These are phyloP conservation scores for Cnemophilus loriae DNA, from an alignment of 2,113 vertebrate species.

Conservation along the genomic window DNA sequence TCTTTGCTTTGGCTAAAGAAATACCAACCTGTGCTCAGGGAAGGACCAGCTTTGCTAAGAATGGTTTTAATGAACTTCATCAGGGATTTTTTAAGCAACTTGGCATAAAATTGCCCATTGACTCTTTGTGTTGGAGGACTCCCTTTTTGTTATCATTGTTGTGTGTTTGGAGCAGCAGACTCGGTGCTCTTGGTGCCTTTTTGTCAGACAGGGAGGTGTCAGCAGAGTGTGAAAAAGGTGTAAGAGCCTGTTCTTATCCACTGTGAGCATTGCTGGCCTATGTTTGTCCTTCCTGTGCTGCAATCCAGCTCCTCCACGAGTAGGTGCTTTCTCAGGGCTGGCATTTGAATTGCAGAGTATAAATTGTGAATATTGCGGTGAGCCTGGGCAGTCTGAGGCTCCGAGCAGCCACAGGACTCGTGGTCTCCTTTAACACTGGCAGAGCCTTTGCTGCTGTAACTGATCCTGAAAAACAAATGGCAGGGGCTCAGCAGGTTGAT, in stretches of 20 bases:
- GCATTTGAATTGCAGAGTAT: not conserved
- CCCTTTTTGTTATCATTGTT: not conserved
- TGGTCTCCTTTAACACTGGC: not conserved
- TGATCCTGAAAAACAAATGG: not conserved
- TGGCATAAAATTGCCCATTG: not conserved
- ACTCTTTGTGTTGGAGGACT: not conserved
- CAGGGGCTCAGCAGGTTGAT: not conserved
- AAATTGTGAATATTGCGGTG: not conserved
- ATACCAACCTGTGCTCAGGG: not conserved
- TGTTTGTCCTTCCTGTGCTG: not conserved
- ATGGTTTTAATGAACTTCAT: not conserved
- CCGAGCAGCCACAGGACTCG: not conserved
- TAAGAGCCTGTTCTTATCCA: not conserved
- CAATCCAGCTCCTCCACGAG: not conserved
- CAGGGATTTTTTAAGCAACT: not conserved
- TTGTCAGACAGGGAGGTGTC: not conserved
- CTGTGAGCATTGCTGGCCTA: not conserved
- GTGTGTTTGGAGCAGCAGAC: not conserved
- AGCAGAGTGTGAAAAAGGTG: not conserved
- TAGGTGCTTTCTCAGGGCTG: not conserved
- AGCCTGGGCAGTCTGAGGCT: not conserved
- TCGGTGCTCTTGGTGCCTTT: not conserved
- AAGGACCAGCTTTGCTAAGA: not conserved
- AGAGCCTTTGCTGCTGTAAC: not conserved
- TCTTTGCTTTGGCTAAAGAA: slow-evolving; percentile 16